Evolutionary conservation across 2,797 vertebrate species (phyloP).

Genomic region (Acanthiza pusilla): DNA sequence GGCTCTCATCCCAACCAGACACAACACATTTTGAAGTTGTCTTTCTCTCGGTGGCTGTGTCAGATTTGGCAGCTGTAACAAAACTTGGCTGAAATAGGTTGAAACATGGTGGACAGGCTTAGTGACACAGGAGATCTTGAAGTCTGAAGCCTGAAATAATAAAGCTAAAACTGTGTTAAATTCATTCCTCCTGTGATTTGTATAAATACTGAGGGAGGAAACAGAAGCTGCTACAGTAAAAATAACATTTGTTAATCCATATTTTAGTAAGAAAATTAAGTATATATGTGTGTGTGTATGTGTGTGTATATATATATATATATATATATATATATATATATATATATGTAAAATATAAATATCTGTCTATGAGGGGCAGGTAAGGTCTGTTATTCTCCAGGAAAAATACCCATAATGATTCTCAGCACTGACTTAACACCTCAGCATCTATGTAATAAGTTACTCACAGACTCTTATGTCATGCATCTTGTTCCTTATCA

Average conservation of each 20-base stretch:
- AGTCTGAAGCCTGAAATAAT: background rate
- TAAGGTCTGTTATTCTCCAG: background rate
- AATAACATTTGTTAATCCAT: background rate
- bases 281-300: rapidly evolving
- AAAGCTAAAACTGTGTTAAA: background rate
- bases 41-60: background rate
- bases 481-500: background rate
- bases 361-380: background rate
- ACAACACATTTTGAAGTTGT: conserved; percentile 23
- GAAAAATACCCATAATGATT: background rate
- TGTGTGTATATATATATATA: background rate
- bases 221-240: background rate
- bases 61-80: background rate
- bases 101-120: background rate
- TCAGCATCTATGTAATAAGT: rapidly evolving
- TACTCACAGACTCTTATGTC: background rate
- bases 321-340: too few relatives aligned
- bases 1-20: conserved; percentile 15
- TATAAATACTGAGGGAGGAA: background rate
- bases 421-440: background rate
- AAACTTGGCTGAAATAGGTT: background rate
- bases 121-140: background rate
- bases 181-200: background rate
- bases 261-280: background rate
- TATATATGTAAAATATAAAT: background rate